A percentile compares a stretch with the other conserved stretches of the same genome.
Evolutionary conservation across 1,140 invertebrate genomes (phyloP).

Genomic region (Drosophila pseudoobscura): DNA sequence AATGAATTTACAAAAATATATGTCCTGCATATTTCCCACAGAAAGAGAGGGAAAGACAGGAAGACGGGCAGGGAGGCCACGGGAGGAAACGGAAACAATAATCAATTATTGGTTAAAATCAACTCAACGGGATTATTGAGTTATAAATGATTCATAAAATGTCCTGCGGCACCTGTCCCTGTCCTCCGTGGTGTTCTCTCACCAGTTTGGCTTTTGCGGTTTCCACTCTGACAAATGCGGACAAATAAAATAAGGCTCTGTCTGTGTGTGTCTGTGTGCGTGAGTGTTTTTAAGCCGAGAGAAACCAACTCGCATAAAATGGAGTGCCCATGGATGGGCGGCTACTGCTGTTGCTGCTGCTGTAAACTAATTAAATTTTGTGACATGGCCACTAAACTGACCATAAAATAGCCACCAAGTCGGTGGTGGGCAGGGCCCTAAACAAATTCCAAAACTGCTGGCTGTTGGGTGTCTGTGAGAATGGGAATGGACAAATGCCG

Average conservation of each 20-base stretch:
- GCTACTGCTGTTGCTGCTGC: slow-evolving; percentile 16
- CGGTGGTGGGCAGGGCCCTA: slow-evolving; percentile 3
- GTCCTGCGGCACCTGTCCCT: slow-evolving; percentile 68
- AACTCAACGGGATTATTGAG: slow-evolving; percentile 79
- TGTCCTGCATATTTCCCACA: slow-evolving; percentile 29
- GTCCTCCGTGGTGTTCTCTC: not conserved
- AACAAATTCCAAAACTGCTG: not conserved
- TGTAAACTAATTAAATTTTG: slow-evolving; percentile 71
- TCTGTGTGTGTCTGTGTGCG: not conserved
- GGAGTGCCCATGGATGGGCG: slow-evolving; percentile 14
- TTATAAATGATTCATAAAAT: slow-evolving; percentile 82
- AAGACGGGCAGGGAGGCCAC: not conserved
- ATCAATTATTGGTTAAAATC: slow-evolving; percentile 81
- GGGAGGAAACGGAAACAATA: slow-evolving; percentile 58
- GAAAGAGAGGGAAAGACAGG: not conserved
- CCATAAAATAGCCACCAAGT: slow-evolving; percentile 67
- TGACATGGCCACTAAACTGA: slow-evolving; percentile 65
- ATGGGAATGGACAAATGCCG: no score
- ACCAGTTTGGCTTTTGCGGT: slow-evolving; percentile 65
- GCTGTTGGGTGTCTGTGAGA: not conserved
- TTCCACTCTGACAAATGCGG: slow-evolving; percentile 66
- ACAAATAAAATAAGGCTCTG: slow-evolving; percentile 54
- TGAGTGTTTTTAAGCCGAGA: not conserved
- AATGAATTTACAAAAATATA: slow-evolving; percentile 67
- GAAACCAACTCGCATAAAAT: slow-evolving; percentile 5